Evolutionary conservation across 2,797 vertebrate genomes (phyloP), one percentile per base, ranked within the genome.

Genomic region (Tinamus major): DNA sequence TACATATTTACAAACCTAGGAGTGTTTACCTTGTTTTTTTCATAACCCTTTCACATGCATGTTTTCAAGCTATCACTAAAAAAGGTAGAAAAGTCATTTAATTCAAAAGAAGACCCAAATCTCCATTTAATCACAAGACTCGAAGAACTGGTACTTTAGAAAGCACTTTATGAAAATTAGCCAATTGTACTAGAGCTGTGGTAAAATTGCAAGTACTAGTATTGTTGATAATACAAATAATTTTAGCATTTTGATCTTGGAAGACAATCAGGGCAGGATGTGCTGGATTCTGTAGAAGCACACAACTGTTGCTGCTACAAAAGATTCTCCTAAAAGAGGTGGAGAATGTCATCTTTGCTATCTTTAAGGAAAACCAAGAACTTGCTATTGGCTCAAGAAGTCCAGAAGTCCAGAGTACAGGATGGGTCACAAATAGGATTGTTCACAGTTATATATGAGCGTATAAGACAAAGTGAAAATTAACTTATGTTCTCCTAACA

Each of bases 381-480:
- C 17, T 72, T 35, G 68, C 59, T 79, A 6, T 84, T 55, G 80
- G 61, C 46, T 91, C 48, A 86, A 49, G 24, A 79, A 79, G 81
- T 35, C 35, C 35, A 21, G 41, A 51, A 80, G 13, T 39, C 35
- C 27, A 77, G 51, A 8, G 3, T 87, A 81, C 37, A 79, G 64
- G n/a, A 44, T 15, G 63, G 46, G 64, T 81, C 84, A 72, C 17
- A 53, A 76, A 5, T 56, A 62, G 59, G 37, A 59, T 42, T 85
- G 31, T 21, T 91, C 61, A 71, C 61, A 56, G n/a, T 81, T 75
- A 51, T 29, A 48, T 10, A 53, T 35, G 67, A 87, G 33, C 67
- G 86, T 55, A 12, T n/a, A 91, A 87, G 27, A 65, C 61, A 88
- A 94, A 88, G 80, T 81, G 49, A 82, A 95, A 93, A 94, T 86